Evolutionary conservation across 2,888 invertebrate species (phyloP), one percentile per base, ranked within the genome.

Genomic region (Megastigmus dorsalis): DNA sequence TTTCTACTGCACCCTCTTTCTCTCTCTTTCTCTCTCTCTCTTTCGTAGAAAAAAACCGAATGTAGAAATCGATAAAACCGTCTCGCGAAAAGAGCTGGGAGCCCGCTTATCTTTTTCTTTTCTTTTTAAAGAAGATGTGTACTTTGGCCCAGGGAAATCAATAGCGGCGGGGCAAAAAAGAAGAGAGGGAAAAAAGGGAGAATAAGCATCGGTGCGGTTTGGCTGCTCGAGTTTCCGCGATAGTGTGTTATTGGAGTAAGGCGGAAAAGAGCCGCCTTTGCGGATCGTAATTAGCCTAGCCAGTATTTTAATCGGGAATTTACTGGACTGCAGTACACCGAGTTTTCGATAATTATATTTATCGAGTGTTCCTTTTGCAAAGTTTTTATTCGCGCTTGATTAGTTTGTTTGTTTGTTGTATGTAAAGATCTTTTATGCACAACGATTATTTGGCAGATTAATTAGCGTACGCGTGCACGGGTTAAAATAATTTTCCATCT

Each of bases 31-130:
- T 36, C 59, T 59, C 5, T 30, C 55, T 55, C 33, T 9, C 43
- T 10, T 15, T n/a, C 45, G 43, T 15, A 23, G 26, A 41, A 43
- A 43, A 52, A 23, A 26, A 28, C 10, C 55, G 57, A 36, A 38
- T 38, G 45, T 63, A 75, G 68, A 75, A 74, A 77, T 74, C 77
- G 75, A 77, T 77, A 75, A 50, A 60, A 38, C 38, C 74, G 72
- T 75, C 69, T 77, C 59, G 67, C 50, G 66, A 52, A n/a, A n/a
- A n/a, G 57, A 9, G 30, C 20, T 41, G n/a, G n/a, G 52, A 26
- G 57, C 30, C 57, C 59, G 50, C 60, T 65, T 65, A 43, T 74
- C 67, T 71, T 69, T 69, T 72, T 62, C 36, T 33, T 60, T 60
- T 33, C 28, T 20, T 67, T 72, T 66, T 72, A 59, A 67, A 67